These are phyloP conservation scores for Sandelia bainsii DNA, from an alignment of 2,797 vertebrate genomes.

Conservation along the genomic window DNA sequence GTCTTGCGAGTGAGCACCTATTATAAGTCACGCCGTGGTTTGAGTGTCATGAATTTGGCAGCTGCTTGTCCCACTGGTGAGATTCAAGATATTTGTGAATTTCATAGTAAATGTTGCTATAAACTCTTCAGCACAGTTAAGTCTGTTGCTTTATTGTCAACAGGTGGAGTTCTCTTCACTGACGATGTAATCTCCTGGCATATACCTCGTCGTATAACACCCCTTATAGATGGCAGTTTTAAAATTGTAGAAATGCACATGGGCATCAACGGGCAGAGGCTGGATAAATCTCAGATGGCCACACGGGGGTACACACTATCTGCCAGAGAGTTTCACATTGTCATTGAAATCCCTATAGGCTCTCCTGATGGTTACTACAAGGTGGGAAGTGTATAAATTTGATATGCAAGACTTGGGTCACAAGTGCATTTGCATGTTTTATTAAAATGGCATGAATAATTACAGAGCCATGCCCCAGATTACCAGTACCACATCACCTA, in stretches of 20 bases:
- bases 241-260: slow-evolving; percentile 80
- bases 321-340: slow-evolving; percentile 71
- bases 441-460: slow-evolving; percentile 55
- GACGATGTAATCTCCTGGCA: slow-evolving; percentile 86
- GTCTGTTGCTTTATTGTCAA: background rate
- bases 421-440: slow-evolving; percentile 38
- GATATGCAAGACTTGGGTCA: slow-evolving; percentile 4
- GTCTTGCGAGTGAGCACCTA: slow-evolving; percentile 82
- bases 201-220: slow-evolving; percentile 82
- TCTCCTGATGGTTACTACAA: slow-evolving; percentile 89
- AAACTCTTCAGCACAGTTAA: background rate
- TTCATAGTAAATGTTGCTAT: rapidly evolving
- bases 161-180: slow-evolving; percentile 84
- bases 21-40: slow-evolving; percentile 78
- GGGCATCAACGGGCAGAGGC: slow-evolving; percentile 84
- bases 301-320: slow-evolving; percentile 78
- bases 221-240: slow-evolving; percentile 64
- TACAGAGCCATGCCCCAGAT: slow-evolving; percentile 83
- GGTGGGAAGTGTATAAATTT: slow-evolving; percentile 60
- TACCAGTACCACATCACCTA: slow-evolving; percentile 81
- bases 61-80: slow-evolving; percentile 85
- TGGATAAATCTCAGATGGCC: slow-evolving; percentile 80
- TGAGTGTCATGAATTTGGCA: slow-evolving; percentile 80
- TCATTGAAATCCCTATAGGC: slow-evolving; percentile 86
- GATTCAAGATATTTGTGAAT: rapidly evolving